Evolutionary conservation across 2,888 invertebrate genomes (phyloP).

Genomic region (Microctonus aethiopoides): DNA sequence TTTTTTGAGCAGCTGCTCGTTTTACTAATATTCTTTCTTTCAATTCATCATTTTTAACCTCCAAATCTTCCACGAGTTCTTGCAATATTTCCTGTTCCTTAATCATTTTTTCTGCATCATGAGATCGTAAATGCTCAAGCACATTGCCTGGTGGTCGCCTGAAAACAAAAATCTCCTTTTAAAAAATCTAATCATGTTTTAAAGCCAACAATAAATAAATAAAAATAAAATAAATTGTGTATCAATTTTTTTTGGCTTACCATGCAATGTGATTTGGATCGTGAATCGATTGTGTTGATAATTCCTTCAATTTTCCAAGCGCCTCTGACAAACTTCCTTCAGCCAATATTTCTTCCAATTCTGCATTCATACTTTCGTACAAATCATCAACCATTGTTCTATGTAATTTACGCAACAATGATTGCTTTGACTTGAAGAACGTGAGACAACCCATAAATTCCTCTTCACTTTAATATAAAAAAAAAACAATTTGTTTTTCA

Average conservation of each 20-base stretch:
- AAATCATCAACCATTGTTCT: slow-evolving; percentile 49
- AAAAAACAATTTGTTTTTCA: neutral
- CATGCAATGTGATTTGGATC: slow-evolving; percentile 46
- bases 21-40: slow-evolving; percentile 43
- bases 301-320: slow-evolving; percentile 45
- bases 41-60: slow-evolving; percentile 52
- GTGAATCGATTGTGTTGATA: slow-evolving; percentile 43
- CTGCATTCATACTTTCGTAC: slow-evolving; percentile 45
- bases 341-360: slow-evolving; percentile 47
- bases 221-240: slow-evolving; percentile 18
- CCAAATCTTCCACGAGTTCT: slow-evolving; percentile 44
- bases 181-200: slow-evolving; percentile 44
- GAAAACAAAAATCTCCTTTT: slow-evolving; percentile 4
- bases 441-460: slow-evolving; percentile 51
- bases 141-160: slow-evolving; percentile 62
- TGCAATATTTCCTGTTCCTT: slow-evolving; percentile 47
- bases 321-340: slow-evolving; percentile 50
- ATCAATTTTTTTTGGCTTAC: slow-evolving; percentile 39
- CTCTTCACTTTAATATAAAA: slow-evolving; percentile 48
- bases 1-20: slow-evolving; percentile 40
- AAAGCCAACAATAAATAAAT: slow-evolving; percentile 41
- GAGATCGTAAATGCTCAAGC: slow-evolving; percentile 50
- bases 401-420: slow-evolving; percentile 45
- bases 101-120: slow-evolving; percentile 51
- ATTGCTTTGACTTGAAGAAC: slow-evolving; percentile 44